Evolutionary conservation across 2,888 invertebrate genomes (phyloP).

Genomic region (Caenorhabditis plicata): DNA sequence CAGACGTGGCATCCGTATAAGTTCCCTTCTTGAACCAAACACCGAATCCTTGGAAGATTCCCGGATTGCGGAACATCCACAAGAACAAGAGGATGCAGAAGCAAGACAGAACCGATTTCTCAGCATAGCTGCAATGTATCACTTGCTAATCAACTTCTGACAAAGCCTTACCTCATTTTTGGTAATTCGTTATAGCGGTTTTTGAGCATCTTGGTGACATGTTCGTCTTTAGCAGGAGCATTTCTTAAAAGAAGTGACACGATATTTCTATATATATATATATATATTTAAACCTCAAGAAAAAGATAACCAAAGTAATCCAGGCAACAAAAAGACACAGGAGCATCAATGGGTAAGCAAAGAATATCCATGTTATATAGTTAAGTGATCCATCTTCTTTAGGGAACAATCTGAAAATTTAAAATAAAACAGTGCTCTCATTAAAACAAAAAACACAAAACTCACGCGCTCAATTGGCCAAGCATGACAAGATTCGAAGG

Average conservation of each 20-base stretch:
- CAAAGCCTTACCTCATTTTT: constrained; percentile 57
- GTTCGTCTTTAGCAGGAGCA: constrained; percentile 47
- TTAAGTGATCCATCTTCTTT: constrained; percentile 51
- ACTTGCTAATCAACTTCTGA: too few species aligned
- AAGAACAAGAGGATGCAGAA: constrained; percentile 81
- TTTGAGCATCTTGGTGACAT: constrained; percentile 50
- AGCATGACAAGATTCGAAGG: constrained; percentile 60
- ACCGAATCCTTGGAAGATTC: constrained; percentile 73
- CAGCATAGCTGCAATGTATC: too few species aligned
- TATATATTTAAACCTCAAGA: constrained; percentile 27
- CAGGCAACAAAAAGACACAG: constrained; percentile 48
- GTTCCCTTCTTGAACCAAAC: constrained; percentile 40
- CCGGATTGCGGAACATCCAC: constrained; percentile 87
- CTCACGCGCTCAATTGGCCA: constrained; percentile 56
- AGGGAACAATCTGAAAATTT: constrained; percentile 48
- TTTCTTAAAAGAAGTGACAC: constrained; percentile 19
- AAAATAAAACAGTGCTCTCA: too few species aligned
- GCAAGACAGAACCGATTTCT: constrained; percentile 48
- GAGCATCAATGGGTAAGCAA: constrained; percentile 55
- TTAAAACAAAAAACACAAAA: neutral
- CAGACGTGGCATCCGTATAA: constrained; percentile 70
- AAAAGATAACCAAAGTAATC: constrained; percentile 40
- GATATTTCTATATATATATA: neutral
- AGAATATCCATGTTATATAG: constrained; percentile 59
- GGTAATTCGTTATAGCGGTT: constrained; percentile 53